These are phyloP conservation scores for Scelioninae gen. 2 DNA, from an alignment of 2,888 invertebrate genomes.

Conservation along the genomic window DNA sequence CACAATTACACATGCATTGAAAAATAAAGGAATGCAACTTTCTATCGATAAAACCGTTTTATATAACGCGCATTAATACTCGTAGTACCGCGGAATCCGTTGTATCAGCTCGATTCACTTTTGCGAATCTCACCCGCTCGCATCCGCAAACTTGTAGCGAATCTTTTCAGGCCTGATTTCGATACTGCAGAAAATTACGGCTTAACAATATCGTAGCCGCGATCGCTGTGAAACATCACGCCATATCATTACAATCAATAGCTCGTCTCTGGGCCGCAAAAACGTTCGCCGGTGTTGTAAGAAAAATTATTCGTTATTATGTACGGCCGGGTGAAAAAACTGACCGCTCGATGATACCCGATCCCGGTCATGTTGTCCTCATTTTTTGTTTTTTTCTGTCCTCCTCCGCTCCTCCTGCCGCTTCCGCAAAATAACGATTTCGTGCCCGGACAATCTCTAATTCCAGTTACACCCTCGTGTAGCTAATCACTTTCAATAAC, in stretches of 20 bases:
- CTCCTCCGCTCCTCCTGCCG: too few relatives aligned
- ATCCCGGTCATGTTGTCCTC: constrained; percentile 1
- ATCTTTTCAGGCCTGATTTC: constrained; percentile 23
- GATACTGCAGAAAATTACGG: constrained; percentile 40
- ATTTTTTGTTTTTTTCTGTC: too few relatives aligned
- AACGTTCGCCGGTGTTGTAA: constrained; percentile 24
- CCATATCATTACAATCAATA: constrained; percentile 29
- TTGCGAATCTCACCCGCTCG: constrained; percentile 11
- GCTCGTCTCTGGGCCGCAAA: constrained; percentile 25
- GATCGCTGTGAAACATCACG: constrained; percentile 17
- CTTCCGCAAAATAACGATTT: constrained; percentile 30
- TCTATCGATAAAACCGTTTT: constrained; percentile 40
- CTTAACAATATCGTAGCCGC: constrained; percentile 33
- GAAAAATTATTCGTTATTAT: constrained; percentile 35
- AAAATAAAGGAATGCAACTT: constrained; percentile 44
- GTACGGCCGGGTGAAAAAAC: background rate
- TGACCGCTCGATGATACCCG: constrained; percentile 4
- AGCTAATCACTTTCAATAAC: constrained; percentile 28
- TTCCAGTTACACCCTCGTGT: constrained; percentile 3
- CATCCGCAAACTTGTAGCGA: constrained; percentile 21
- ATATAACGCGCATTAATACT: constrained; percentile 30
- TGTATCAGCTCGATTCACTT: constrained; percentile 32
- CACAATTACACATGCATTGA: constrained; percentile 31
- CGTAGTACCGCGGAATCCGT: constrained; percentile 18
- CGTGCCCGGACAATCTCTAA: constrained; percentile 10